Evolutionary conservation across 2,888 invertebrate species (phyloP).

Genomic region (Parthenolecanium corni): DNA sequence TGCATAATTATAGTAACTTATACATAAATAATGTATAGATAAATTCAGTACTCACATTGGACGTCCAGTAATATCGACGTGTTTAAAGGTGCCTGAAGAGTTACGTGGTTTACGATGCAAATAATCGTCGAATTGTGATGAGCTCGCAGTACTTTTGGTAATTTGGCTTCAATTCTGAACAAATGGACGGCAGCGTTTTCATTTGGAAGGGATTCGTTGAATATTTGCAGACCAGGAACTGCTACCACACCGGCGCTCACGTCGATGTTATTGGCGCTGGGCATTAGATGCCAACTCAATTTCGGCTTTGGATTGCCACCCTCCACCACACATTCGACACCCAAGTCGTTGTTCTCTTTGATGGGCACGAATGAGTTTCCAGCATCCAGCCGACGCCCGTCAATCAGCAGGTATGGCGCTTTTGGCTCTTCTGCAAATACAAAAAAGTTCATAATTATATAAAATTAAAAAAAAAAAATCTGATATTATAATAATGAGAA

Average conservation of each 20-base stretch:
- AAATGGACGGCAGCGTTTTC: constrained; percentile 32
- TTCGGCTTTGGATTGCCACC: constrained; percentile 61
- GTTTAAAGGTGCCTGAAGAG: constrained; percentile 46
- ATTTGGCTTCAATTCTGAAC: constrained; percentile 49
- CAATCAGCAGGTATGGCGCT: constrained; percentile 73
- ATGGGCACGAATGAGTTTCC: constrained; percentile 81
- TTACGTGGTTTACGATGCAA: constrained; percentile 64
- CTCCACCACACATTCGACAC: constrained; percentile 74
- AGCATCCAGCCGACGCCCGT: constrained; percentile 70
- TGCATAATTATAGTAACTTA: too few species aligned
- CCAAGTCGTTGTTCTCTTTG: constrained; percentile 68
- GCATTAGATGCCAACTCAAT: constrained; percentile 46
- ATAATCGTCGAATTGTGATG: constrained; percentile 77
- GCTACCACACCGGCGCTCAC: constrained; percentile 35
- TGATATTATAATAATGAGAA: too few species aligned
- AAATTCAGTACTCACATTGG: constrained; percentile 48
- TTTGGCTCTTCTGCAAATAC: constrained; percentile 63
- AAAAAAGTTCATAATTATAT: constrained; percentile 11
- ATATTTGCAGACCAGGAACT: constrained; percentile 26
- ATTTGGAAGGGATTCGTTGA: constrained; percentile 24
- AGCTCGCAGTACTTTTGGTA: constrained; percentile 64
- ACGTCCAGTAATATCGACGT: constrained; percentile 52
- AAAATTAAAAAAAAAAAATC: background rate
- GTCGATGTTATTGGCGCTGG: constrained; percentile 34
- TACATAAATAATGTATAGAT: background rate